These are phyloP conservation scores for Trichosurus vulpecula DNA, from an alignment of 2,797 vertebrate species.

Conservation along the genomic window DNA sequence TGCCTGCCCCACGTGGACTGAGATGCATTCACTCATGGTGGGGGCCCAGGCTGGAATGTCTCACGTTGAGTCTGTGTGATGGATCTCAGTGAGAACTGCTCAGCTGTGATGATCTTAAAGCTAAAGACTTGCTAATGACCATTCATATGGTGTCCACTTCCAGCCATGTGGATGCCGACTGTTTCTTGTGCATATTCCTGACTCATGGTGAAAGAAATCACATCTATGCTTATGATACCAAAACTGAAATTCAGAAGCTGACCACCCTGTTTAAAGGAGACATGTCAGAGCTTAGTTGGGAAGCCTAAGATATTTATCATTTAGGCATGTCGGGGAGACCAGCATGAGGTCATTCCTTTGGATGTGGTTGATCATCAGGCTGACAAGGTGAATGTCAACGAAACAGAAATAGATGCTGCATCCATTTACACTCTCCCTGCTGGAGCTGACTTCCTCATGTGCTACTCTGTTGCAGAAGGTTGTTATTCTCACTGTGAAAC, in stretches of 20 bases:
- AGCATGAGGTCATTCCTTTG: conserved; percentile 59
- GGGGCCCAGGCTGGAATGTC: conserved; percentile 66
- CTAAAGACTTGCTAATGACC: conserved; percentile 82
- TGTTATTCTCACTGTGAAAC: conserved; percentile 96
- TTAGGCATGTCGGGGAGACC: conserved; percentile 95
- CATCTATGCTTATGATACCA: conserved; percentile 88
- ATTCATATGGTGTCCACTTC: conserved; percentile 87
- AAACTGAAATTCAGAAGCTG: conserved; percentile 89
- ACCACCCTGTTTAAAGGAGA: conserved; percentile 92
- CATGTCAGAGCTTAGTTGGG: conserved; percentile 91
- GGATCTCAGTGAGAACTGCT: conserved; percentile 82
- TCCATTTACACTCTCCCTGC: conserved; percentile 90
- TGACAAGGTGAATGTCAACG: conserved; percentile 53
- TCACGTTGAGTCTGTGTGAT: conserved; percentile 82
- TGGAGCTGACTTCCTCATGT: conserved; percentile 94
- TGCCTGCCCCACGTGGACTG: too few relatives aligned
- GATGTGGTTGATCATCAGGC: conserved; percentile 85
- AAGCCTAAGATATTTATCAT: conserved; percentile 98
- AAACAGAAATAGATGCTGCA: conserved; percentile 89
- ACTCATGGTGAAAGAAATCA: conserved; percentile 93
- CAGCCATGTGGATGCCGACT: conserved; percentile 90
- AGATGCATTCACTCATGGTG: conserved; percentile 76
- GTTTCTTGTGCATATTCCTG: conserved; percentile 94
- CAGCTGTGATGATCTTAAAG: conserved; percentile 87
- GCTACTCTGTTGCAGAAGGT: conserved; percentile 95